Base-by-base conservation (phyloP, 2,113 vertebrate species). In the Phyllostomus hastatus region DNA sequence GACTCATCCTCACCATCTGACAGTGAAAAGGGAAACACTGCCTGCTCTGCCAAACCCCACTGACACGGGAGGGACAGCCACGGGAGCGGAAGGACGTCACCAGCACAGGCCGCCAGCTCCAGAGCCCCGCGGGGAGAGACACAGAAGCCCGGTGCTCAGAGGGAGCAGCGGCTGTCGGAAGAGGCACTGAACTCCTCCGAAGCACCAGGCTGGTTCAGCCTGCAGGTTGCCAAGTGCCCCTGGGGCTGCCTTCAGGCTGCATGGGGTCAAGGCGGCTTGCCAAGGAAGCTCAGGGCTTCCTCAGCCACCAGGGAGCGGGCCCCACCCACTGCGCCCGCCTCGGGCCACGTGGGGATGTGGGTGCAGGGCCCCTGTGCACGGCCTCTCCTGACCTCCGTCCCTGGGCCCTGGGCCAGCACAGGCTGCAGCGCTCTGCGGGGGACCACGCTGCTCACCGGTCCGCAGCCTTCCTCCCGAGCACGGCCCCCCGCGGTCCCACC, bases 181-280 rank as follows among this genome's bases (percentile, higher is more conserved):
- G 52, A 19, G 20, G 59, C 35, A 33, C 14, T 3, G 7, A 2
- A 16, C 5, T 26, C 15, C 5, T 26, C 15, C 67, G 31, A n/a
- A 72, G 50, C 38, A 64, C 20, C 28, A 28, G 78, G 28, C 43
- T 64, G 54, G 20, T 7, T 31, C 10, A 22, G 52, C 28, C 72
- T 48, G 7, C 0, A 28, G 35, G 38, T 41, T 43, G 35, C 52
- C 14, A 7, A 28, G 22, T 0, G 10, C 1, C 26, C 46, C 9
- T 31, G 4, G 1, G 69, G 85, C 46, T 78, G n/a, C 35, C 2
- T 22, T 61, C 7, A 88, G 70, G 41, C 16, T 43, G 26, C 17
- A 2, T 0, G 0, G 5, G 8, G 35, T 16, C 75, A 2, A 14
- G 24, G 22, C 59, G 7, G 26, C 48, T n/a, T 2, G 0, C n/a